phyloP scores from a whole-genome alignment of 2,888 invertebrate species.

The Dryomyza anilis region DNA sequence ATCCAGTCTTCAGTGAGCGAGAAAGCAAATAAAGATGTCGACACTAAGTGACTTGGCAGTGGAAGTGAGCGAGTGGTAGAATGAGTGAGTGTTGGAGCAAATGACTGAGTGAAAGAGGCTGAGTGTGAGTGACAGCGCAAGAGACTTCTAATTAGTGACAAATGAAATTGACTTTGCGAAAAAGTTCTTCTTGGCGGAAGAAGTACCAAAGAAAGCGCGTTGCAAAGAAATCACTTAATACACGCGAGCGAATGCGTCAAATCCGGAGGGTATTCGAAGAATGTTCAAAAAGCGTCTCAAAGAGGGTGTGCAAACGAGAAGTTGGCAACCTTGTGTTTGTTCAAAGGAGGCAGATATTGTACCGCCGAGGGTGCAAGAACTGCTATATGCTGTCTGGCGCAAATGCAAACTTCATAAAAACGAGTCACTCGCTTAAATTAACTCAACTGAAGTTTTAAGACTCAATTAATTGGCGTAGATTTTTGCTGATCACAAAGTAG shows the following conservation, averaged over 20 bases:
- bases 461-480: conserved; percentile 13
- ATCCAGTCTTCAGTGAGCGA: no score
- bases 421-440: conserved; percentile 6
- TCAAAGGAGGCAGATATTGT: no score
- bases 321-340: no score
- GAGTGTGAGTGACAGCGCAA: background rate
- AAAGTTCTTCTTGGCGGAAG: no score
- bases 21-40: background rate
- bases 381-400: background rate
- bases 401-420: background rate
- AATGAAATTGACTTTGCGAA: background rate
- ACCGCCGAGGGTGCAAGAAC: background rate
- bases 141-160: conserved; percentile 14
- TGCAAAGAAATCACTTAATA: background rate
- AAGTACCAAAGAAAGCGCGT: background rate
- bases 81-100: background rate
- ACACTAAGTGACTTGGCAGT: background rate
- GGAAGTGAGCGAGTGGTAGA: background rate
- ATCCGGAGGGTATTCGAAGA: no score
- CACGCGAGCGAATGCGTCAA: no score
- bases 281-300: no score
- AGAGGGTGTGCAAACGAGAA: no score
- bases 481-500: background rate
- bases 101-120: background rate
- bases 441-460: conserved; percentile 10